Percentiles rank a stretch among this genome's conserved stretches.
These are phyloP conservation scores for Drosophila carrolli DNA, from an alignment of 1,140 invertebrate genomes.

Conservation along the genomic window DNA sequence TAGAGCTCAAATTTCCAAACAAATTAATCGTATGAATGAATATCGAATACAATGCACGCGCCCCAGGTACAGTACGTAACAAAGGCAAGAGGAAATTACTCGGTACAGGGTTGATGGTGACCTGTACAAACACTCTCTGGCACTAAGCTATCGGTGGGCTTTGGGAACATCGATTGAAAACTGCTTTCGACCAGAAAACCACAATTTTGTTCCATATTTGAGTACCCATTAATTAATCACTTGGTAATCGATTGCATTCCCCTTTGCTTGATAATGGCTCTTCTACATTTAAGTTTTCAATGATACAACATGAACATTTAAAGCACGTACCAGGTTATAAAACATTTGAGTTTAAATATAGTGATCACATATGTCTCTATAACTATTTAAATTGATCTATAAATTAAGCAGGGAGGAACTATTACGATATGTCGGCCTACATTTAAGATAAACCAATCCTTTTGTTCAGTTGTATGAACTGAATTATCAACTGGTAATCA, in stretches of 20 bases:
- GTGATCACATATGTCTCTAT: no score
- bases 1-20: slow-evolving; percentile 59
- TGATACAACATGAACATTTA: neutral
- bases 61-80: slow-evolving; percentile 52
- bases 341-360: no score
- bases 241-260: neutral
- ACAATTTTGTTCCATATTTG: neutral
- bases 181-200: neutral
- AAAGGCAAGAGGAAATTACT: slow-evolving; percentile 39
- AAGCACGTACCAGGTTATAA: no score
- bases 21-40: slow-evolving; percentile 75
- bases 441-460: no score
- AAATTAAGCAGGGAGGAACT: no score
- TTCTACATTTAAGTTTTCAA: neutral
- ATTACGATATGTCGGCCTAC: no score
- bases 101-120: slow-evolving; percentile 5
- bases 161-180: neutral
- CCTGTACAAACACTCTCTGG: neutral
- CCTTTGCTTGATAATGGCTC: neutral
- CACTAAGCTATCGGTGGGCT: neutral
- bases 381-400: no score
- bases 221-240: slow-evolving; percentile 5
- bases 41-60: slow-evolving; percentile 64
- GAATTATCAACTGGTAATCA: no score
- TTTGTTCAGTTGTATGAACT: no score